Evolutionary conservation across 1,140 invertebrate species (phyloP).

Genomic region (Sesamia nonagrioides): DNA sequence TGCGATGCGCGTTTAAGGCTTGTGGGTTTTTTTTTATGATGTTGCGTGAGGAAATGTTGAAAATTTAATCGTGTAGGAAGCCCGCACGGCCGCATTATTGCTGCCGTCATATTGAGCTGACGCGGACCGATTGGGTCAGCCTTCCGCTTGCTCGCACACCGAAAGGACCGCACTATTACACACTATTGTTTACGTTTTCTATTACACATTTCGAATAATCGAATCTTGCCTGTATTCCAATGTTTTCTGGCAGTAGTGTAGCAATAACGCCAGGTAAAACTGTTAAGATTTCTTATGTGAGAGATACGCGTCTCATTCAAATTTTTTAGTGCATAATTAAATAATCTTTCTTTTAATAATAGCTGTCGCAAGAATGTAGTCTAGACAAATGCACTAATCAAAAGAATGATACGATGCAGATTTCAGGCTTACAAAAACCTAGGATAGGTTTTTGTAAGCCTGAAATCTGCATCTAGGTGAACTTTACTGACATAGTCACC

Average conservation of each 20-base stretch:
- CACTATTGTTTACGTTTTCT: conserved; percentile 44
- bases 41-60: conserved; percentile 71
- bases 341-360: neutral
- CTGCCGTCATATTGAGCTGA: conserved; percentile 74
- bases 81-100: conserved; percentile 70
- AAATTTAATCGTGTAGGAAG: conserved; percentile 74
- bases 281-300: conserved; percentile 11
- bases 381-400: neutral
- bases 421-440: neutral
- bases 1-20: conserved; percentile 39
- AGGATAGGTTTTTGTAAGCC: too few relatives aligned
- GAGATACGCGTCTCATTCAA: neutral
- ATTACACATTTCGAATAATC: conserved; percentile 30
- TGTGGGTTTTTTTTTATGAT: conserved; percentile 57
- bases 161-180: conserved; percentile 41
- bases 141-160: conserved; percentile 36
- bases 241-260: conserved; percentile 28
- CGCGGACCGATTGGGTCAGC: conserved; percentile 68
- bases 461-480: neutral
- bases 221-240: neutral
- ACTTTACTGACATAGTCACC: conserved; percentile 29
- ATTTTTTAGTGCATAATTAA: neutral
- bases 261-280: neutral
- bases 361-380: neutral
- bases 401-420: neutral